phyloP scores from a whole-genome alignment of 2,888 invertebrate species.

The Prionchulus punctatus region DNA sequence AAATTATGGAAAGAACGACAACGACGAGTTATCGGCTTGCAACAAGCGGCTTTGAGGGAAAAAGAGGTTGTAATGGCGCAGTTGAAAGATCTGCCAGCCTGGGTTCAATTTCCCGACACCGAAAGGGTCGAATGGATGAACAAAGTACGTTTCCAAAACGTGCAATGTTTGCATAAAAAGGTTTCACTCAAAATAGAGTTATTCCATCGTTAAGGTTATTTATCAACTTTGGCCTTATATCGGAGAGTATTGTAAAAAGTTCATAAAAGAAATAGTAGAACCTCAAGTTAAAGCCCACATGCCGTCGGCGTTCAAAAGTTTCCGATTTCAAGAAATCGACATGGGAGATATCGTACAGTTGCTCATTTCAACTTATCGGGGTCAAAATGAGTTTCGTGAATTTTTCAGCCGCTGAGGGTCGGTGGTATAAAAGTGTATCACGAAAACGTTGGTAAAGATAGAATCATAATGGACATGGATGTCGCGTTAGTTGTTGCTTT shows the following conservation, averaged over 20 bases:
- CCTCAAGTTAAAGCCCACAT: slow-evolving; percentile 61
- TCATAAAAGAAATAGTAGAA: slow-evolving; percentile 70
- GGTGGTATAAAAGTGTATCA: slow-evolving; percentile 93
- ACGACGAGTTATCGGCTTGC: slow-evolving; percentile 17
- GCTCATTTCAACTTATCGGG: neutral
- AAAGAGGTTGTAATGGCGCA: slow-evolving; percentile 25
- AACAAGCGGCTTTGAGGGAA: slow-evolving; percentile 20
- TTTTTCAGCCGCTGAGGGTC: slow-evolving; percentile 65
- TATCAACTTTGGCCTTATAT: slow-evolving; percentile 69
- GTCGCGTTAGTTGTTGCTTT: slow-evolving; percentile 53
- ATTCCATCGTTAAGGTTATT: slow-evolving; percentile 22
- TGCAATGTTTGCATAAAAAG: neutral
- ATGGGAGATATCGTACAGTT: slow-evolving; percentile 63
- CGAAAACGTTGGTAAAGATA: slow-evolving; percentile 61
- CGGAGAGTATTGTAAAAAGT: slow-evolving; percentile 64
- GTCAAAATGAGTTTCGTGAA: neutral
- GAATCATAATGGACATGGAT: slow-evolving; percentile 93
- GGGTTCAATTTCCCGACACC: slow-evolving; percentile 33
- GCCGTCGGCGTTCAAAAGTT: slow-evolving; percentile 62
- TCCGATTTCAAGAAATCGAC: slow-evolving; percentile 82
- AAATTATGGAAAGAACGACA: slow-evolving; percentile 28
- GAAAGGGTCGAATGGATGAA: slow-evolving; percentile 34
- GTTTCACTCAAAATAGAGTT: slow-evolving; percentile 8
- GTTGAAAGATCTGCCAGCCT: slow-evolving; percentile 29
- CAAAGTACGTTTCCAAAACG: slow-evolving; percentile 18